A percentile compares a stretch with the other conserved stretches of the same genome.
These are phyloP conservation scores for Carpatolechia fugitivella DNA, from an alignment of 2,888 invertebrate species.

Conservation along the genomic window DNA sequence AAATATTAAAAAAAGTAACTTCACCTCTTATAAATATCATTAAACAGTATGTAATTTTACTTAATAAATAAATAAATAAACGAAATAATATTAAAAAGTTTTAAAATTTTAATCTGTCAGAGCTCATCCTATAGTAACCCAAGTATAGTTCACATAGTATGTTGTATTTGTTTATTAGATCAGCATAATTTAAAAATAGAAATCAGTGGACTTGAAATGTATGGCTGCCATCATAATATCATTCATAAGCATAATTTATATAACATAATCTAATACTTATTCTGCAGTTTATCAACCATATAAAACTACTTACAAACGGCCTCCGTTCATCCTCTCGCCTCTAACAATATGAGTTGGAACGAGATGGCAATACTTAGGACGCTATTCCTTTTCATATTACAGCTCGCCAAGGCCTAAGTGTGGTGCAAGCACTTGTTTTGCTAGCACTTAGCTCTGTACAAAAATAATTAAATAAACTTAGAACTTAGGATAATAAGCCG, in stretches of 20 bases:
- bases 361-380: not conserved
- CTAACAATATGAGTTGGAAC: not conserved
- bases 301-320: not conserved
- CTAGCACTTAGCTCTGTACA: not conserved
- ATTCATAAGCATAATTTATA: constrained; percentile 7
- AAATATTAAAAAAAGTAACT: too few relatives aligned
- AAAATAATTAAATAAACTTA: not conserved
- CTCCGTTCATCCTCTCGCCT: not conserved
- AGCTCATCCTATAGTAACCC: too few relatives aligned
- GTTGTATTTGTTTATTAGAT: too few relatives aligned
- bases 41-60: too few relatives aligned
- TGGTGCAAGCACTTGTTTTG: too few relatives aligned
- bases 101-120: too few relatives aligned
- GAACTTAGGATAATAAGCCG: not conserved
- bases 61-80: too few relatives aligned
- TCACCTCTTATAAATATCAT: too few relatives aligned
- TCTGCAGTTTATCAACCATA: not conserved
- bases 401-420: too few relatives aligned
- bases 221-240: constrained; percentile 4
- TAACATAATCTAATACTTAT: not conserved
- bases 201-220: not conserved
- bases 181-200: not conserved
- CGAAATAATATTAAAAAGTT: too few relatives aligned
- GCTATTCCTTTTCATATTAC: not conserved
- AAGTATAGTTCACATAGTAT: too few relatives aligned